phyloP scores from a whole-genome alignment of 2,888 invertebrate genomes.

The Diarsia dahlii region DNA sequence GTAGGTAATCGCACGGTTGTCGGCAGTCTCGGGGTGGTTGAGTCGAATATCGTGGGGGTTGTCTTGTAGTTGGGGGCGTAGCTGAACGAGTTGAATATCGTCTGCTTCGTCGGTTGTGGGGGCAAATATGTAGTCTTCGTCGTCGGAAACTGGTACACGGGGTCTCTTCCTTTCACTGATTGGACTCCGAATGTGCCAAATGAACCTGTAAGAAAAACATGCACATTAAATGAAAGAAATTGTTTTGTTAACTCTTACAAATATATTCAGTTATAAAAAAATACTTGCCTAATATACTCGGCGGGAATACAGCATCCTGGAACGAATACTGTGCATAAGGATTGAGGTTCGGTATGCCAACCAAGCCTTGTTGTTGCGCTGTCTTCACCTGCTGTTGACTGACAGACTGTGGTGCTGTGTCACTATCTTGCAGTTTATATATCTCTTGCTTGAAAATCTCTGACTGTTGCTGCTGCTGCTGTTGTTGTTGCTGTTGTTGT shows the following conservation, averaged over 20 bases:
- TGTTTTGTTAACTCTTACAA: not conserved
- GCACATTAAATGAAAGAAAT: not conserved
- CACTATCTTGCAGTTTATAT: conserved; percentile 83
- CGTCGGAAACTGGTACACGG: conserved; percentile 80
- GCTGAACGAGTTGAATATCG: conserved; percentile 84
- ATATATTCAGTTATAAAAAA: not conserved
- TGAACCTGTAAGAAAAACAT: conserved; percentile 84
- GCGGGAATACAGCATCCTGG: conserved; percentile 83
- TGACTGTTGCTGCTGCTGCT: conserved; percentile 35
- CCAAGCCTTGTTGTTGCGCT: conserved; percentile 82
- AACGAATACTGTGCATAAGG: conserved; percentile 82
- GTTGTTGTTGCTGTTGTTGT: not conserved
- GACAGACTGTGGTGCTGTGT: conserved; percentile 81
- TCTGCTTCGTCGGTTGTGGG: conserved; percentile 83
- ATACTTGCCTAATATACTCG: conserved; percentile 84
- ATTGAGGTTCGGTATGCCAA: conserved; percentile 73
- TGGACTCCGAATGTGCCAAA: conserved; percentile 91
- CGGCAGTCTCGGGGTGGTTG: conserved; percentile 83
- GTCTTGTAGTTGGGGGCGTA: conserved; percentile 83
- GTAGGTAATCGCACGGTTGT: conserved; percentile 82
- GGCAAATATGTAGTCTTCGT: conserved; percentile 85
- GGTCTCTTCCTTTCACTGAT: conserved; percentile 89
- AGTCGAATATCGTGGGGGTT: conserved; percentile 77
- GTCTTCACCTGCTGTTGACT: conserved; percentile 86
- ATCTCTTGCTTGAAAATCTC: conserved; percentile 87